Base-by-base conservation (phyloP, 1,140 invertebrate species). In the Lepidurus packardi region DNA sequence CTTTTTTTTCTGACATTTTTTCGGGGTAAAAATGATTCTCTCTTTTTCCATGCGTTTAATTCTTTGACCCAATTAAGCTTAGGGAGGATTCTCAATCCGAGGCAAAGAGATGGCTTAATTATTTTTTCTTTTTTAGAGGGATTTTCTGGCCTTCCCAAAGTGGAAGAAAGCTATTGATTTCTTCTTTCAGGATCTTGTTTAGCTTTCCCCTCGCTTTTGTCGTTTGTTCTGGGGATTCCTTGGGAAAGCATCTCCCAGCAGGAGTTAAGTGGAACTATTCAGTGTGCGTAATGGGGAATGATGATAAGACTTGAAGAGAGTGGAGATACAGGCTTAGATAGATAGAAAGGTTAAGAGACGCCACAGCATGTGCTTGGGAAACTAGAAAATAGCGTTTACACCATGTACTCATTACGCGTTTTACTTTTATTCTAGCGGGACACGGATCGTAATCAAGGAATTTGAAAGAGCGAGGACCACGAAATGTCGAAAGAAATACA, bases 281-380 rank as follows among this genome's bases (percentile, higher is more conserved):
- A 65, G 53, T 65, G 53, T 65, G 16, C 53, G 53, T 65, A 65
- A 65, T 65, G 21, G 34, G 53, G 21, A 65, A 65, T 21, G 53
- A 21, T 65, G 16, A n/a, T 65, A 65, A n/a, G 21, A 65, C 21
- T 65, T 21, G n/a, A 65, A 65, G 21, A 13, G 53, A 1, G 13
- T 5, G 16, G 53, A 21, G 53, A 65, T 65, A 21, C 16, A 47
- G 45, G 34, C 34, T 34, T 34, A 34, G 34, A 34, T 34, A 34
- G 34, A 34, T 3, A 34, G 1, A 34, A 34, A 34, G 34, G 34
- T 34, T 34, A 34, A 34, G 34, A 4, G 34, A 34, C 34, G 3
- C 34, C 3, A 34, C 3, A 34, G 34, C 34, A 4, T 34, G 34
- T 34, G 34, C 2, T 34, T 34, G 34, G 34, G 34, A 34, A 34